phyloP scores from a whole-genome alignment of 2,888 invertebrate species.

The Apodemia mormo region DNA sequence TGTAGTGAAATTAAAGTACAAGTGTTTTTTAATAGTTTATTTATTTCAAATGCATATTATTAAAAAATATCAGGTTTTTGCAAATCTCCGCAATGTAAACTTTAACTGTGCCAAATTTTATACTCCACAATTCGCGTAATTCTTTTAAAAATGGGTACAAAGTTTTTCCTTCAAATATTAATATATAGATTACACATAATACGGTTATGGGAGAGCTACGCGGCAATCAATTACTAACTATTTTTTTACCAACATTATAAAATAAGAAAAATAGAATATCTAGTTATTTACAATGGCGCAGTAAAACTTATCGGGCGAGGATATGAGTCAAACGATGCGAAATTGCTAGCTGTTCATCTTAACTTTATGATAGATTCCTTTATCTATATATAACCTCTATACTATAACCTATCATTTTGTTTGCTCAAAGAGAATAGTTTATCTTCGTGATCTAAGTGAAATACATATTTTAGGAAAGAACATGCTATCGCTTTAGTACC shows the following conservation, averaged over 20 bases:
- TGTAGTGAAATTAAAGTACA: no score
- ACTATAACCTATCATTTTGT: conserved; percentile 3
- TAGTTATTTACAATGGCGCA: conserved; percentile 20
- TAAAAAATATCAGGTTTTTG: no score
- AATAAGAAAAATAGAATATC: background rate
- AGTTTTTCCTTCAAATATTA: no score
- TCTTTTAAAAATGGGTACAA: no score
- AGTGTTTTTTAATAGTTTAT: no score
- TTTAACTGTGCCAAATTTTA: no score
- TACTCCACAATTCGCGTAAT: no score
- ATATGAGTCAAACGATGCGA: conserved; percentile 52
- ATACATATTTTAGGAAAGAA: background rate
- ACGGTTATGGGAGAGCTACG: no score
- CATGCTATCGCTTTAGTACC: background rate
- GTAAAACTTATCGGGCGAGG: conserved; percentile 59
- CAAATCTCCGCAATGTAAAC: no score
- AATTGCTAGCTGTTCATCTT: conserved; percentile 67
- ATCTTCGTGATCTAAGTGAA: background rate
- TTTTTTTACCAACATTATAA: background rate
- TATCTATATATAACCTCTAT: background rate
- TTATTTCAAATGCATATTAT: no score
- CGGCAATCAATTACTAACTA: background rate
- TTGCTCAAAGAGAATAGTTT: background rate
- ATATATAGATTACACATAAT: no score
- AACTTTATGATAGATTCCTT: conserved; percentile 42